phyloP scores from a whole-genome alignment of 2,113 vertebrate species.

The Indicator maculatus region DNA sequence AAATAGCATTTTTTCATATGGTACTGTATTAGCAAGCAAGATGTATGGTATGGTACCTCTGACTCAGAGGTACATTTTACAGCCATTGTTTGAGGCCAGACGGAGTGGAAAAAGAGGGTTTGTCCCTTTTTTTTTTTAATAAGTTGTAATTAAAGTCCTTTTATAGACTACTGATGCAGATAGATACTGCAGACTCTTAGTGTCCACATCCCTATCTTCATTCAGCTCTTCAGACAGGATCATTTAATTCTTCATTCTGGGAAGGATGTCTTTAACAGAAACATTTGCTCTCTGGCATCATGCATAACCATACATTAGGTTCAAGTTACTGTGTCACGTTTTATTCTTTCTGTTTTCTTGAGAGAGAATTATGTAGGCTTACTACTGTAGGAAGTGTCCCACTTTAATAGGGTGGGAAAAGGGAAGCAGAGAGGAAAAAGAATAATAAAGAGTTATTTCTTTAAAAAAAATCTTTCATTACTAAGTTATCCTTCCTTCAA shows the following conservation, averaged over 20 bases:
- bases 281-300: not conserved
- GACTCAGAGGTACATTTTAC: not conserved
- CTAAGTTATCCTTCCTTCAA: not conserved
- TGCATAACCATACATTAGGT: not conserved
- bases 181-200: not conserved
- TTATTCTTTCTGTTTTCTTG: not conserved
- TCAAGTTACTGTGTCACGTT: not conserved
- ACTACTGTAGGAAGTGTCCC: not conserved
- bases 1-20: not conserved
- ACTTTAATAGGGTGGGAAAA: not conserved
- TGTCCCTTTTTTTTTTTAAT: not conserved
- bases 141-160: not conserved
- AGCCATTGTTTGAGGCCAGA: not conserved
- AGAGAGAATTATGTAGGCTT: not conserved
- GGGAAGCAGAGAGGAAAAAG: not conserved
- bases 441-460: not conserved
- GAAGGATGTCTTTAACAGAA: not conserved
- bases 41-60: not conserved
- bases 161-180: not conserved
- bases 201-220: not conserved
- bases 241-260: not conserved
- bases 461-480: not conserved
- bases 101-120: not conserved
- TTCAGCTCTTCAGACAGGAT: not conserved
- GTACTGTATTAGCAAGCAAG: not conserved